Base-by-base conservation (phyloP, 2,113 vertebrate genomes). In the Stomatorhinus ivindoensis region DNA sequence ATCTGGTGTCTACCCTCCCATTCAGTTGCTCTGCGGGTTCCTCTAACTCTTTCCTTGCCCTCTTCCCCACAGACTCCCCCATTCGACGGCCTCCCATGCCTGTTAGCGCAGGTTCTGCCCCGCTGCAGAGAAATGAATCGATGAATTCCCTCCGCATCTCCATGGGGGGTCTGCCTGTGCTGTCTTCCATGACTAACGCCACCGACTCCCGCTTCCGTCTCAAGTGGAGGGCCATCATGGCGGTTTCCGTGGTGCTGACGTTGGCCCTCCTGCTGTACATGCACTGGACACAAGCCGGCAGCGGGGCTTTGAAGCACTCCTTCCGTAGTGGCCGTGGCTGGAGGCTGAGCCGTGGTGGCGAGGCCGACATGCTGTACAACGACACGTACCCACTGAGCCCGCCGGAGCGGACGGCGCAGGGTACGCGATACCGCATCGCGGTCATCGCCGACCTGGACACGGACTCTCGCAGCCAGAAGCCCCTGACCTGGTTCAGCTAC, bases 401-500 rank as follows among this genome's bases (percentile, higher is more conserved):
- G 0, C 96, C 97, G 0, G 96, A 97, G 94, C 96, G 91, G 39
- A 97, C 96, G 0, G 86, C 92, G 0, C 94, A 94, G 0, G 97
- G 97, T 0, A 55, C 95, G 44, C 97, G 97, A 39, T 99, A 98
- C 93, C 95, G 97, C 3, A 97, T 99, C 0, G 98, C 93, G 0
- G 84, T 97, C 89, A 97, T 99, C 0, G 97, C 98, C 0, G 98
- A 99, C 94, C 94, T 99, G 92, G 98, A 99, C 95, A 97, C 95
- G 0, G 95, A 92, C 0, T 99, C 98, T 0, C 95, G 92, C 2
- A 95, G 95, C 91, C 80, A 93, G 0, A 94, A 95, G 92, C 94
- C 93, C 89, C 97, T 97, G 91, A 99, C 97, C 3, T 99, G 98
- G 98, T 96, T 98, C 94, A 99, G 98, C 94, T 97, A 97, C 95